Percentiles rank a stretch among this genome's conserved stretches.
Conservation (phyloP, 2,888 invertebrate genomes). For the Mycalesis mineus region DNA sequence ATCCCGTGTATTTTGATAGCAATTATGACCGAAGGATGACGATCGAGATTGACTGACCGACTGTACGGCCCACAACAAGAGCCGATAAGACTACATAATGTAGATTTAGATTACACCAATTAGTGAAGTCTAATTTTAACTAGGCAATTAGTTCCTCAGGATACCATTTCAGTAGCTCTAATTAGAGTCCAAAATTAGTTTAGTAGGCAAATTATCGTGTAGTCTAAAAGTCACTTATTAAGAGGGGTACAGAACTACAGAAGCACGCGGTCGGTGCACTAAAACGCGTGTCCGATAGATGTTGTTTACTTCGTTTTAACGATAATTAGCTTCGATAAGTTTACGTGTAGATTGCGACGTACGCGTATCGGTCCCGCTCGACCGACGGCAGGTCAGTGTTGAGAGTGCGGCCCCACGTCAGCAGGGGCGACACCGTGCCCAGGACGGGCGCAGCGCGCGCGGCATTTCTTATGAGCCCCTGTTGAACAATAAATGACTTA, state of each 20-base stretch:
- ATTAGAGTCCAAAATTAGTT: too few relatives aligned
- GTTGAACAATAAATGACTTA: conserved; percentile 20
- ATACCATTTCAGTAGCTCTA: too few relatives aligned
- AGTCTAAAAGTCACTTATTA: background rate
- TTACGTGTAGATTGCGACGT: conserved; percentile 41
- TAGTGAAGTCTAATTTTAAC: too few relatives aligned
- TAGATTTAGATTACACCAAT: too few relatives aligned
- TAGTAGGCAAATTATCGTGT: too few relatives aligned
- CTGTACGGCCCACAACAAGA: too few relatives aligned
- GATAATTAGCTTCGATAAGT: conserved; percentile 10
- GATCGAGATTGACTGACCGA: too few relatives aligned
- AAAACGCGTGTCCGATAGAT: background rate
- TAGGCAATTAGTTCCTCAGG: too few relatives aligned
- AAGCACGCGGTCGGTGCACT: conserved; percentile 15
- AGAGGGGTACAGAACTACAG: background rate
- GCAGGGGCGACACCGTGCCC: conserved; percentile 71
- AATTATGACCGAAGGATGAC: too few relatives aligned
- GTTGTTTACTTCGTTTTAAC: conserved; percentile 13
- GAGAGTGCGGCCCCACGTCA: conserved; percentile 71
- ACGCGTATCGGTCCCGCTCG: conserved; percentile 60
- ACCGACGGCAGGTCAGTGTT: conserved; percentile 62
- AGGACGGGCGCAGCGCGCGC: conserved; percentile 72
- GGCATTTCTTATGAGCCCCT: conserved; percentile 62
- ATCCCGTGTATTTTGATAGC: too few relatives aligned
- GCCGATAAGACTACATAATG: too few relatives aligned